Evolutionary conservation across 2,888 invertebrate genomes (phyloP).

Genomic region (Hemicrepidius hirtus): DNA sequence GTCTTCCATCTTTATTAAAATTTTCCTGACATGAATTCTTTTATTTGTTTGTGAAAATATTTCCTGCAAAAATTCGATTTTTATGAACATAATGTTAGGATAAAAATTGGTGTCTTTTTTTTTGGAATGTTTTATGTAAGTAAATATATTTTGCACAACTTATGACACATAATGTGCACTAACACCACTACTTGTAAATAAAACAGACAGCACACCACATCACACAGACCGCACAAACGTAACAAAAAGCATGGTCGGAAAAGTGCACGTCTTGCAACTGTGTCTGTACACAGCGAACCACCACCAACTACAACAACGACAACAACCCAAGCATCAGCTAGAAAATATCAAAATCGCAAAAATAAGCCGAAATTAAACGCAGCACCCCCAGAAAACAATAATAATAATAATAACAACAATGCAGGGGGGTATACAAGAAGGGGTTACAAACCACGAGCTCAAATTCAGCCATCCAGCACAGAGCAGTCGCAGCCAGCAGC

Average conservation of each 20-base stretch:
- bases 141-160: conserved; percentile 38
- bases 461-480: conserved; percentile 70
- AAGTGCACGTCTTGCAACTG: conserved; percentile 78
- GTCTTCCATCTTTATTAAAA: too few species aligned
- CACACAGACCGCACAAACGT: conserved; percentile 65
- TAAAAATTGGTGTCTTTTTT: too few species aligned
- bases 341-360: conserved; percentile 73
- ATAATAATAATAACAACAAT: conserved; percentile 69
- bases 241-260: conserved; percentile 70
- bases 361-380: conserved; percentile 60
- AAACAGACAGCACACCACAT: conserved; percentile 69
- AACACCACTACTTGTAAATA: conserved; percentile 70
- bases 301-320: conserved; percentile 63
- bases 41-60: too few species aligned
- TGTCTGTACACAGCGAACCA: conserved; percentile 81
- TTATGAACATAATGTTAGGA: too few species aligned
- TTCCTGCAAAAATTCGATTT: too few species aligned
- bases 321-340: conserved; percentile 72
- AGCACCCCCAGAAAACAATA: conserved; percentile 68
- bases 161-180: conserved; percentile 53
- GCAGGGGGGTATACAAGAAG: conserved; percentile 72
- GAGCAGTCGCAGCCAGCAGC: conserved; percentile 73
- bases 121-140: too few species aligned
- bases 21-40: too few species aligned
- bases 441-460: conserved; percentile 82